A percentile compares a stretch with the other conserved stretches of the same genome.
These are phyloP conservation scores for Ceryle rudis DNA, from an alignment of 2,797 vertebrate genomes.

Conservation along the genomic window DNA sequence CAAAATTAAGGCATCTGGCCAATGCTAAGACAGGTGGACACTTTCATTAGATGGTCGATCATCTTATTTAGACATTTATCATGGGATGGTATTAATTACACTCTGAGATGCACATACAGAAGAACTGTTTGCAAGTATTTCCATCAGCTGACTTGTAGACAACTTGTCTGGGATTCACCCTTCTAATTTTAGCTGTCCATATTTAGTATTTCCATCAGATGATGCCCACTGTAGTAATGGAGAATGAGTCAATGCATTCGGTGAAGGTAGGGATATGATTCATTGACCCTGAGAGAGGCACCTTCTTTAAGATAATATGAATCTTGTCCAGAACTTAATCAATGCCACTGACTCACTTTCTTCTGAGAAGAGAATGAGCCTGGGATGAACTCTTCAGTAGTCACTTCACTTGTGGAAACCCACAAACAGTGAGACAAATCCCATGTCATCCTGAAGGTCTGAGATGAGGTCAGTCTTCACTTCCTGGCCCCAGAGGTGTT, in stretches of 20 bases:
- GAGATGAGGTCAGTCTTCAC: neutral
- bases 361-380: neutral
- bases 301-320: neutral
- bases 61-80: neutral
- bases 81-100: neutral
- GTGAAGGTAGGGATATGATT: neutral
- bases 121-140: neutral
- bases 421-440: neutral
- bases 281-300: neutral
- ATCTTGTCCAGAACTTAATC: neutral
- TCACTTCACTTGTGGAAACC: neutral
- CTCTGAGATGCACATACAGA: neutral
- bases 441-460: neutral
- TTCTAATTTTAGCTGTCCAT: neutral
- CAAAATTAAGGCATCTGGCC: neutral
- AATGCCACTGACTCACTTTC: neutral
- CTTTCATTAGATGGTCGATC: neutral
- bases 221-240: neutral
- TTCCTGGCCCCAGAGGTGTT: neutral
- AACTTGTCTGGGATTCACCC: neutral
- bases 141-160: neutral
- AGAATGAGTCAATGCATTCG: neutral
- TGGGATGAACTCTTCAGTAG: neutral
- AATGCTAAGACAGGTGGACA: neutral
- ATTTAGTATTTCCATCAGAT: neutral